These are phyloP conservation scores for Andrena trimmerana DNA, from an alignment of 2,888 invertebrate genomes.

Conservation along the genomic window DNA sequence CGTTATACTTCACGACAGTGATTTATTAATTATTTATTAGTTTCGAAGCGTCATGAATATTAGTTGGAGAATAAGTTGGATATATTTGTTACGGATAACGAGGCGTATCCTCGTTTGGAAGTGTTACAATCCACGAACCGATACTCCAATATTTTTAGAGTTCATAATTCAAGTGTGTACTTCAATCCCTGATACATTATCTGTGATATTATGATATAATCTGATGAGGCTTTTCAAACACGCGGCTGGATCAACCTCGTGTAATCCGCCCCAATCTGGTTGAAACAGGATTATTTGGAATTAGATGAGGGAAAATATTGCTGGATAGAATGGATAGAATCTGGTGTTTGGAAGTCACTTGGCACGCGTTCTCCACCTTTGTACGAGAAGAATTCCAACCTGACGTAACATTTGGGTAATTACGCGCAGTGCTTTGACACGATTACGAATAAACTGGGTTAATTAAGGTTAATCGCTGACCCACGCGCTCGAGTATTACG, in stretches of 20 bases:
- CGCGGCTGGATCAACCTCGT: slow-evolving; percentile 16
- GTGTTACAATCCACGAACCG: background rate
- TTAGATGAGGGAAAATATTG: background rate
- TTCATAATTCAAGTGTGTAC: slow-evolving; percentile 12
- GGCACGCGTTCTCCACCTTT: background rate
- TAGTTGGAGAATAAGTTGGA: background rate
- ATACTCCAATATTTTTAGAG: background rate
- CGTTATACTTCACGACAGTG: background rate
- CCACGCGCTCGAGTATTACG: slow-evolving; percentile 54
- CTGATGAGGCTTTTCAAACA: slow-evolving; percentile 26
- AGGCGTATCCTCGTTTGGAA: background rate
- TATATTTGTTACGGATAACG: background rate
- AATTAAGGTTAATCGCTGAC: slow-evolving; percentile 69
- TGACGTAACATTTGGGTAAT: slow-evolving; percentile 54
- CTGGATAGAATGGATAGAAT: background rate
- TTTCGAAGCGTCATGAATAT: background rate
- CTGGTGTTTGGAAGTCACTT: background rate
- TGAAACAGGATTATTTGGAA: slow-evolving; percentile 17
- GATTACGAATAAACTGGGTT: slow-evolving; percentile 58
- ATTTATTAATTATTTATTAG: background rate
- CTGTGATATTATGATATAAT: slow-evolving; percentile 20
- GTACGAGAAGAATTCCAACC: background rate
- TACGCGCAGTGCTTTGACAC: slow-evolving; percentile 45
- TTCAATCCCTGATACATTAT: slow-evolving; percentile 31
- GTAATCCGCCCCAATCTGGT: slow-evolving; percentile 31